phyloP scores from a whole-genome alignment of 2,797 vertebrate genomes.

The Poeciliopsis turneri region DNA sequence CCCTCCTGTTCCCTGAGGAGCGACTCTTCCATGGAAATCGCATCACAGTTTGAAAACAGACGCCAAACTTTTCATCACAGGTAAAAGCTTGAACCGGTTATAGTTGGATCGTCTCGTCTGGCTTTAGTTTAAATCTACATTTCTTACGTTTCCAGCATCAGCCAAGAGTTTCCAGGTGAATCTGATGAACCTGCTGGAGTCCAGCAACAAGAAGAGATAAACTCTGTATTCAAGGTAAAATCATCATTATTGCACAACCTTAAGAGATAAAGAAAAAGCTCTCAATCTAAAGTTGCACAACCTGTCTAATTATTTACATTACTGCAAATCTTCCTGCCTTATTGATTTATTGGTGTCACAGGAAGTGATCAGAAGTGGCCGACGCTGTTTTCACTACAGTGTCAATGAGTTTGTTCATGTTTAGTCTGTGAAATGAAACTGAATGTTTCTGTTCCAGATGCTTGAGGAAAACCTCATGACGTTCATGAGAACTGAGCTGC shows the following conservation, averaged over 20 bases:
- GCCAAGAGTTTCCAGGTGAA: background rate
- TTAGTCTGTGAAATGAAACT: background rate
- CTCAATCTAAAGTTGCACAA: background rate
- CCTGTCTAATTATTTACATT: background rate
- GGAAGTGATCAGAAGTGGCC: background rate
- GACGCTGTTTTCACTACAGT: background rate
- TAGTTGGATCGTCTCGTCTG: background rate
- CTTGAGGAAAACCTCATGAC: slow-evolving; percentile 24
- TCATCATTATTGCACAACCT: background rate
- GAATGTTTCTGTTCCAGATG: slow-evolving; percentile 5
- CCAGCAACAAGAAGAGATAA: background rate
- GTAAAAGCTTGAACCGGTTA: background rate
- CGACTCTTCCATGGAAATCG: background rate
- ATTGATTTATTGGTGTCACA: background rate
- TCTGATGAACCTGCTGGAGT: background rate
- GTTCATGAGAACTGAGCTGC: slow-evolving; percentile 31
- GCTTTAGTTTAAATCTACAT: background rate
- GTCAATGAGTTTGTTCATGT: too few relatives aligned
- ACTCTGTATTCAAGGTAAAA: slow-evolving; percentile 3
- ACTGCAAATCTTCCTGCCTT: background rate
- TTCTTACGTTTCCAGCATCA: background rate
- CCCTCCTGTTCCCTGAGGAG: background rate
- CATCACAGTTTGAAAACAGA: background rate
- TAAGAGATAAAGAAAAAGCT: background rate
- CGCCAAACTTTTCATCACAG: background rate